A percentile compares a stretch with the other conserved stretches of the same genome.
Evolutionary conservation across 2,888 invertebrate genomes (phyloP).

Genomic region (Bombylius major): DNA sequence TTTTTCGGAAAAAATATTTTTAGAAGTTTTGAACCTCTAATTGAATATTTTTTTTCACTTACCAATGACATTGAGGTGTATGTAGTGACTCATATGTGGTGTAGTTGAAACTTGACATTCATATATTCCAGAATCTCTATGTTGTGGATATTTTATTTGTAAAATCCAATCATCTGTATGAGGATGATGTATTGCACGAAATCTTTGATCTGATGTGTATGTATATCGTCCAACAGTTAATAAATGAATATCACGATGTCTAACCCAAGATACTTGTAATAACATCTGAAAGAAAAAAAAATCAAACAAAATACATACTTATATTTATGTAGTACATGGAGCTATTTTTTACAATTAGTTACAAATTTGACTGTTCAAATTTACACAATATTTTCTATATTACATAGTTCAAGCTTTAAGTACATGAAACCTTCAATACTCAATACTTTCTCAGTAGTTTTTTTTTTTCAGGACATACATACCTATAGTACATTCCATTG

Average conservation of each 20-base stretch:
- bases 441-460: no score
- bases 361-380: no score
- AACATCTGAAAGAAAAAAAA: conserved; percentile 41
- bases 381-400: no score
- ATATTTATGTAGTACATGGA: no score
- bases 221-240: conserved; percentile 82
- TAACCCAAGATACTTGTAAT: conserved; percentile 82
- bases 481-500: no score
- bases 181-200: conserved; percentile 72
- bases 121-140: conserved; percentile 74
- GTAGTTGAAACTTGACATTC: conserved; percentile 92
- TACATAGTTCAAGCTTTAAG: no score
- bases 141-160: conserved; percentile 85
- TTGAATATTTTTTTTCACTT: no score
- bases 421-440: no score
- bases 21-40: no score
- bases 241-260: conserved; percentile 80
- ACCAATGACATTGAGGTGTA: conserved; percentile 85
- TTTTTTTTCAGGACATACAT: no score
- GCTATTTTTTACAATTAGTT: no score
- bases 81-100: conserved; percentile 84
- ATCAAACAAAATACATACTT: not conserved
- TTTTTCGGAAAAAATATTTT: no score
- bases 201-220: conserved; percentile 83
- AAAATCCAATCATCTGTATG: conserved; percentile 86